Conservation (phyloP, 1,140 invertebrate species). For the Teleopsis dalmanni region DNA sequence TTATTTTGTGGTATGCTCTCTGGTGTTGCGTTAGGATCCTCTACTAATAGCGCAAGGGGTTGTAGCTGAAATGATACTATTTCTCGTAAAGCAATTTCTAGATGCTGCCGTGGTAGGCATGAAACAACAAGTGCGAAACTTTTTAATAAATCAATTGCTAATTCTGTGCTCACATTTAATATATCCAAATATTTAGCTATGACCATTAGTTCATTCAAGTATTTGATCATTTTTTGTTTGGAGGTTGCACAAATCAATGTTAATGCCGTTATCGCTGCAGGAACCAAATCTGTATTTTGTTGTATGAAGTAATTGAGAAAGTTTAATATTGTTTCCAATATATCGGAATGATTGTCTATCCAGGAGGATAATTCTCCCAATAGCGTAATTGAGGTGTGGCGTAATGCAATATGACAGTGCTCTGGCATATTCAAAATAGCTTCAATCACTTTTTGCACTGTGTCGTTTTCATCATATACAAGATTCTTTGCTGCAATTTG, state of each 20-base stretch:
- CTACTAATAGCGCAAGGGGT: conserved; percentile 54
- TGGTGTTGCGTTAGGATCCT: conserved; percentile 23
- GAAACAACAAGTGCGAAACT: conserved; percentile 63
- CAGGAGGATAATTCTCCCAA: conserved; percentile 92
- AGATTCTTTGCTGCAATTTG: conserved; percentile 92
- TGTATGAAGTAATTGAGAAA: conserved; percentile 68
- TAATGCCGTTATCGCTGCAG: conserved; percentile 64
- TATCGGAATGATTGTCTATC: conserved; percentile 81
- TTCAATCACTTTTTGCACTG: conserved; percentile 88
- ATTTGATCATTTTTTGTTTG: conserved; percentile 67
- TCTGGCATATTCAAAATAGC: conserved; percentile 79
- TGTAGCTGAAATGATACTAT: conserved; percentile 70
- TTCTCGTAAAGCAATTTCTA: conserved; percentile 66
- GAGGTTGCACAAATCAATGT: conserved; percentile 67
- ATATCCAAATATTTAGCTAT: conserved; percentile 72
- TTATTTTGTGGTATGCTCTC: conserved; percentile 41
- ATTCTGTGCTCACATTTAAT: conserved; percentile 70
- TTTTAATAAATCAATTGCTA: conserved; percentile 75
- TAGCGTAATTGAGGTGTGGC: conserved; percentile 80
- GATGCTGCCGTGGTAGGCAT: conserved; percentile 52
- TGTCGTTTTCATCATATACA: conserved; percentile 82
- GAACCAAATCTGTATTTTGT: conserved; percentile 61
- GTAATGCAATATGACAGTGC: conserved; percentile 78
- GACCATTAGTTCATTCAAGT: conserved; percentile 73
- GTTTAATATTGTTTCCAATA: conserved; percentile 72